Conservation (phyloP, 2,113 vertebrate species). For the Cephalopholis sonnerati region DNA sequence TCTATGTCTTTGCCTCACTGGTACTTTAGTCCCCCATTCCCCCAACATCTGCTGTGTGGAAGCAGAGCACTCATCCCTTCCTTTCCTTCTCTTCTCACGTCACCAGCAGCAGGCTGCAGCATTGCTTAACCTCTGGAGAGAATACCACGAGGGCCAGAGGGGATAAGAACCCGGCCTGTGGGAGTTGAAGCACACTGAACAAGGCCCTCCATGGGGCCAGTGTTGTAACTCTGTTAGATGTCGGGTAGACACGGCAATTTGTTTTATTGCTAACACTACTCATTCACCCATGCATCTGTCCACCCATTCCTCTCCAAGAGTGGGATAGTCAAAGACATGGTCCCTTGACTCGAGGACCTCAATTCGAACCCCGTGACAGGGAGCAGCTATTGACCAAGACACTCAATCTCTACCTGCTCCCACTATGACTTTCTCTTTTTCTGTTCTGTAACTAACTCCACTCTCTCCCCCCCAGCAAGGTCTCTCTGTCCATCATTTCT, state of each 20-base stretch:
- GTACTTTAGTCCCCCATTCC: conserved; percentile 66
- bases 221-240: conserved; percentile 33
- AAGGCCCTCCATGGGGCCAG: conserved; percentile 9
- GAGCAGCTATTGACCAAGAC: not conserved
- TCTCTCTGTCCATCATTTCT: not conserved
- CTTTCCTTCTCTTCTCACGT: conserved; percentile 49
- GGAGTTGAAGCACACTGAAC: conserved; percentile 52
- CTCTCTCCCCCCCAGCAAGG: no score
- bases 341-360: not conserved
- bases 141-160: conserved; percentile 26
- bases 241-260: conserved; percentile 41
- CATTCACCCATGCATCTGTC: conserved; percentile 14
- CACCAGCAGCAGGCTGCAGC: conserved; percentile 37
- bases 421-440: not conserved
- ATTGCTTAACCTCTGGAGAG: conserved; percentile 56
- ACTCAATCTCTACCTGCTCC: not conserved
- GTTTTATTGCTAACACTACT: conserved; percentile 29
- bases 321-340: not conserved
- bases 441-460: not conserved
- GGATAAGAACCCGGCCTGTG: conserved; percentile 22
- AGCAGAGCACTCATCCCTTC: conserved; percentile 61
- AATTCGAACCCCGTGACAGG: conserved; percentile 1
- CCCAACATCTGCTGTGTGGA: conserved; percentile 76
- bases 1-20: conserved; percentile 67
- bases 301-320: conserved; percentile 2